Conservation (phyloP, 2,888 invertebrate species). For the Idaea dimidiata region DNA sequence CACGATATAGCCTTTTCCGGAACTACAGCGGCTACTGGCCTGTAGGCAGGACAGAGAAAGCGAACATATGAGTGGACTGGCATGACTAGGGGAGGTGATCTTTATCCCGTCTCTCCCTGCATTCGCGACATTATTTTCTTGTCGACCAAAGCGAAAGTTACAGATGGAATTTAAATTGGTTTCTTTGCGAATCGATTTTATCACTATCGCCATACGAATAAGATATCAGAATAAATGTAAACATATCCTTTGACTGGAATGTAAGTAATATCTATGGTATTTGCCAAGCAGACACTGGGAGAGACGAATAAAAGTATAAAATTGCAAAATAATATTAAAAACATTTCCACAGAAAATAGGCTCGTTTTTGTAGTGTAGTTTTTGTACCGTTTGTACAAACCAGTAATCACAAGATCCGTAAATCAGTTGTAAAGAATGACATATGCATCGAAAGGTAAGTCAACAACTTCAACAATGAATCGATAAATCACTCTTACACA, state of each 20-base stretch:
- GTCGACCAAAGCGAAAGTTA: conserved; percentile 23
- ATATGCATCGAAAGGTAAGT: neutral
- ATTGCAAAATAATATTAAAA: conserved; percentile 1
- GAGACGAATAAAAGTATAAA: conserved; percentile 13
- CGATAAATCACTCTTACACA: neutral
- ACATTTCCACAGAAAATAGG: neutral
- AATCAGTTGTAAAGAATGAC: neutral
- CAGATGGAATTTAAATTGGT: conserved; percentile 23
- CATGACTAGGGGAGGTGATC: conserved; percentile 65
- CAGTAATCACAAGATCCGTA: neutral
- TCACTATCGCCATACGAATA: neutral
- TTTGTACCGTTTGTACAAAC: neutral
- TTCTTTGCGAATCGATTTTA: conserved; percentile 20
- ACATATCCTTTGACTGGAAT: neutral
- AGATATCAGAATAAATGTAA: neutral
- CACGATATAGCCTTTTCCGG: conserved; percentile 97
- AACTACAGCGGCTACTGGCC: conserved; percentile 95
- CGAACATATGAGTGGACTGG: conserved; percentile 78
- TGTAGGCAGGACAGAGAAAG: conserved; percentile 83
- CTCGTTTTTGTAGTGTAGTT: neutral
- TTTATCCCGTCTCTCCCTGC: conserved; percentile 63
- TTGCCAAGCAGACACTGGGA: conserved; percentile 1
- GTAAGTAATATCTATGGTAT: neutral
- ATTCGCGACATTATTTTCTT: conserved; percentile 29
- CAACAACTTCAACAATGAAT: neutral